phyloP scores from a whole-genome alignment of 2,113 vertebrate genomes.

The Tragelaphus imberbis region DNA sequence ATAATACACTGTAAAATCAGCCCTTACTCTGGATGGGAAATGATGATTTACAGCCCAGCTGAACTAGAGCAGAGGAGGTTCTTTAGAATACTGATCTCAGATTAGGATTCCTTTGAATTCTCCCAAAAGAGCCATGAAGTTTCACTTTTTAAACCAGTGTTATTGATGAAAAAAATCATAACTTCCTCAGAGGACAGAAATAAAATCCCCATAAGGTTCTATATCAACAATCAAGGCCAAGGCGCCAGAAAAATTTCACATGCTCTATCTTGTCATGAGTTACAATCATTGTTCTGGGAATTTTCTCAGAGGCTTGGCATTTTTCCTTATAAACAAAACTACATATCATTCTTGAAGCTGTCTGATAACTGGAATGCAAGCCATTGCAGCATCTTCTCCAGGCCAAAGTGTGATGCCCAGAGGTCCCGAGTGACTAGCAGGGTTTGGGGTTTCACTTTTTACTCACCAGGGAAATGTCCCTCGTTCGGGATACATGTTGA shows the following conservation, averaged over 20 bases:
- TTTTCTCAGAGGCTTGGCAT: conserved; percentile 50
- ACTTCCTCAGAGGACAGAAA: conserved; percentile 31
- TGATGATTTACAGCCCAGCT: not conserved
- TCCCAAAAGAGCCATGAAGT: not conserved
- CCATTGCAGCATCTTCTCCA: not conserved
- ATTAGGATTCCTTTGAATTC: not conserved
- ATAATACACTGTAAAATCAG: not conserved
- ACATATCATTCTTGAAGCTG: conserved; percentile 60
- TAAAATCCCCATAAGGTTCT: conserved; percentile 35
- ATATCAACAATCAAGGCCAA: conserved; percentile 26
- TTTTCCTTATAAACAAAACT: conserved; percentile 67
- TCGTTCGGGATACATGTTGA: rapidly evolving
- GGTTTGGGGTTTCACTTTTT: not conserved
- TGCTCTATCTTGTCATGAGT: conserved; percentile 49
- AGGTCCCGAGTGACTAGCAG: not conserved
- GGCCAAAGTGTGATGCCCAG: not conserved
- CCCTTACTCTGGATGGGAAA: not conserved
- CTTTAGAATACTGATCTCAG: not conserved
- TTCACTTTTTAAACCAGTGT: not conserved
- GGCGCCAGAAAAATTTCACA: conserved; percentile 53
- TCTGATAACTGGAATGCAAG: conserved; percentile 45
- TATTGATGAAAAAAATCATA: conserved; percentile 1
- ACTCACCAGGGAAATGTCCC: not conserved
- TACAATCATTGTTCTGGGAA: conserved; percentile 70
- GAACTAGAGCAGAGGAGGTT: not conserved